phyloP scores from a whole-genome alignment of 2,797 vertebrate genomes.

The Iguana delicatissima region DNA sequence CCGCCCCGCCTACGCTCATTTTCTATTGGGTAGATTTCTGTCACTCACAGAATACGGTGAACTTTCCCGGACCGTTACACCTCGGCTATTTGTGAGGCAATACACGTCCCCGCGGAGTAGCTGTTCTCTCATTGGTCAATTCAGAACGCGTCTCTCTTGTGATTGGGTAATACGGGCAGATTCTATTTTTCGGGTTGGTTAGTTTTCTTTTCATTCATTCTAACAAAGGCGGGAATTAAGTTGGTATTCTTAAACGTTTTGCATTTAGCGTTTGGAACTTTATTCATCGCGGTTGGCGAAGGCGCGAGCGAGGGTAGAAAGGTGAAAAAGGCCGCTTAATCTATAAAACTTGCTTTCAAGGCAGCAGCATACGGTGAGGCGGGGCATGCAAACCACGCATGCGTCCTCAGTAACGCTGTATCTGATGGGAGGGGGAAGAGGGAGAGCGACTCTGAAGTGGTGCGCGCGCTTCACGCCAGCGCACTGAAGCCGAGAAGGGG shows the following conservation, averaged over 20 bases:
- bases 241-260: not conserved
- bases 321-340: not conserved
- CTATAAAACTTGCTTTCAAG: not conserved
- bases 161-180: not conserved
- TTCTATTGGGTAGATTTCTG: not conserved
- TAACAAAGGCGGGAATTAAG: constrained; percentile 18
- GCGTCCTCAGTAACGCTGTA: constrained; percentile 37
- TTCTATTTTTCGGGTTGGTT: not conserved
- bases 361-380: constrained; percentile 18
- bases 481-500: constrained; percentile 51
- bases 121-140: constrained; percentile 6
- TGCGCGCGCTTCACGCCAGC: constrained; percentile 63
- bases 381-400: constrained; percentile 42
- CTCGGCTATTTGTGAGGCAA: not conserved
- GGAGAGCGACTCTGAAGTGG: not conserved
- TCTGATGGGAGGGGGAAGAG: not conserved
- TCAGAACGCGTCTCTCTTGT: not conserved
- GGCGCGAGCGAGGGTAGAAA: not conserved
- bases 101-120: not conserved
- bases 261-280: not conserved
- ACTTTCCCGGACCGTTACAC: constrained; percentile 23
- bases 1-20: constrained; percentile 14
- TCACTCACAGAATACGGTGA: not conserved
- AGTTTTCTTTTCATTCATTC: not conserved
- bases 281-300: not conserved